These are phyloP conservation scores for Holothuria glaberrima DNA, from an alignment of 35 echinoderm and acorn worm genomes.

Conservation along the genomic window DNA sequence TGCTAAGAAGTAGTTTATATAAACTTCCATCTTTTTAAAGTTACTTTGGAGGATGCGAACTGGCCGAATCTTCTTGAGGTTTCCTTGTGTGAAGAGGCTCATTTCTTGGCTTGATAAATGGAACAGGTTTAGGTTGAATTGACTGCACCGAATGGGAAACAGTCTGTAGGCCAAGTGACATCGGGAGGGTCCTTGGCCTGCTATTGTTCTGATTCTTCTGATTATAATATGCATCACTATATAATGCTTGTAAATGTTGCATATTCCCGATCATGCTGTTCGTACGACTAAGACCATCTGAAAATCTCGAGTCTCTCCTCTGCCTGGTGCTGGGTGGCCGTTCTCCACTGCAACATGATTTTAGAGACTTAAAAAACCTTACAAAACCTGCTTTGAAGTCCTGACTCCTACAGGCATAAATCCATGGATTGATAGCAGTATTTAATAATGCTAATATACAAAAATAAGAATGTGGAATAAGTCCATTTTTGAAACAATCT, in stretches of 20 bases:
- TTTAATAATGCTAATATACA: conserved; percentile 73
- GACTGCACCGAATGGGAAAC: not conserved
- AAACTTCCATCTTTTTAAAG: too few species aligned
- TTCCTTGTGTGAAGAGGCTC: too few species aligned
- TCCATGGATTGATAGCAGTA: conserved; percentile 84
- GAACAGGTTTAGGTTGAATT: not conserved
- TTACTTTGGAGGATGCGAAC: too few species aligned
- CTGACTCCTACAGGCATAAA: conserved; percentile 83
- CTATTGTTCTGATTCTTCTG: conserved; percentile 42
- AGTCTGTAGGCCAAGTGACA: not conserved
- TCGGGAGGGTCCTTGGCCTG: not conserved
- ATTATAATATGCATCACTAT: conserved; percentile 44
- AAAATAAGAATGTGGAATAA: conserved; percentile 68
- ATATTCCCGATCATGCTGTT: conserved; percentile 87
- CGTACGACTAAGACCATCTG: conserved; percentile 84
- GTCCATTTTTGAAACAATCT: not conserved
- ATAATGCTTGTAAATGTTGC: conserved; percentile 69
- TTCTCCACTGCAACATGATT: conserved; percentile 32
- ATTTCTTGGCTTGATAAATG: not conserved
- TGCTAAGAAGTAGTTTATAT: too few species aligned
- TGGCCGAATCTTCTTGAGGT: too few species aligned
- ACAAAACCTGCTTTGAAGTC: conserved; percentile 92
- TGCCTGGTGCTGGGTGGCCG: conserved; percentile 10
- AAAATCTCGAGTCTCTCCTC: conserved; percentile 74
- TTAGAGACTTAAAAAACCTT: conserved; percentile 52